Evolutionary conservation across 2,113 vertebrate genomes (phyloP).

Genomic region (Cyrtonyx montezumae): DNA sequence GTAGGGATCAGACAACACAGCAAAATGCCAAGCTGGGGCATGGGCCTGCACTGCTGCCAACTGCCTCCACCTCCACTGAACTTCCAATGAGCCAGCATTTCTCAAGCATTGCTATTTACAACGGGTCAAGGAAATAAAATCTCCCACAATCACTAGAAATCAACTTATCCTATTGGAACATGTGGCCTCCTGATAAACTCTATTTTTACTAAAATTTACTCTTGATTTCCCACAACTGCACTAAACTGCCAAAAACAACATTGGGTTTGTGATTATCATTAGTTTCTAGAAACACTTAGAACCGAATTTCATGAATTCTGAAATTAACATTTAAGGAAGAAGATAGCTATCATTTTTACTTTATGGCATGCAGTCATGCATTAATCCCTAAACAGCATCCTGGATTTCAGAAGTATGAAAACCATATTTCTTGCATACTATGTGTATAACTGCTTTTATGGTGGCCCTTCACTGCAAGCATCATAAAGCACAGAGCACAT

Average conservation of each 20-base stretch:
- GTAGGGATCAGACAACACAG: not conserved
- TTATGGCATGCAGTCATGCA: not conserved
- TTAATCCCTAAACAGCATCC: not conserved
- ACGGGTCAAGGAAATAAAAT: not conserved
- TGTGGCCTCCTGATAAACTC: not conserved
- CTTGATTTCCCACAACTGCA: not conserved
- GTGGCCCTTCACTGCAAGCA: not conserved
- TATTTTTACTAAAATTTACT: not conserved
- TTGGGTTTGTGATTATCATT: not conserved
- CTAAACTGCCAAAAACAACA: not conserved
- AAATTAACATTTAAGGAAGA: not conserved
- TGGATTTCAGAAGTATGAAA: not conserved
- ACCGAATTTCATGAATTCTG: not conserved
- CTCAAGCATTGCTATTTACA: not conserved
- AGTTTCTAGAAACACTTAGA: not conserved
- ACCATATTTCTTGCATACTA: not conserved
- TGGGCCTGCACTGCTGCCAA: not conserved
- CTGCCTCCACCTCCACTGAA: accelerated
- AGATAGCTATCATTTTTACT: not conserved
- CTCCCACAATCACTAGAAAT: not conserved
- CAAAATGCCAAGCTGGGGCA: not conserved
- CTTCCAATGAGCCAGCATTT: not conserved
- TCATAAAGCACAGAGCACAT: not conserved
- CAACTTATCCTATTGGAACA: accelerated
- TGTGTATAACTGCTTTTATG: not conserved